phyloP scores from a whole-genome alignment of 1,140 invertebrate species.

The Laupala kohalensis region DNA sequence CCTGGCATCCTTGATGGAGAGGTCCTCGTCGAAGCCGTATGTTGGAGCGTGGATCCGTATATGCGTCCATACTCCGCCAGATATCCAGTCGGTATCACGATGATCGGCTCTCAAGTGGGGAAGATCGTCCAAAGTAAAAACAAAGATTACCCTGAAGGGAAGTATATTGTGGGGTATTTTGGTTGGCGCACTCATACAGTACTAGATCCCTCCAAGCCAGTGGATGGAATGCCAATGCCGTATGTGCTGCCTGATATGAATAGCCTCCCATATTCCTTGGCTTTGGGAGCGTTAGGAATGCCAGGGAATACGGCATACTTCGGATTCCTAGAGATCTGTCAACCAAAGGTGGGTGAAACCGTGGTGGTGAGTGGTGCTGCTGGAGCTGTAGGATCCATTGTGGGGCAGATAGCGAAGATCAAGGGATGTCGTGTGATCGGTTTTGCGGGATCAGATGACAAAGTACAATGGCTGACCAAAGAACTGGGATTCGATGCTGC shows the following conservation, averaged over 20 bases:
- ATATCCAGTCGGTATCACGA: neutral
- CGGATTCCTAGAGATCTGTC: conserved; percentile 51
- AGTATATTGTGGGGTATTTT: conserved; percentile 24
- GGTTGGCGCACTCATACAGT: conserved; percentile 22
- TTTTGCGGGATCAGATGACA: conserved; percentile 44
- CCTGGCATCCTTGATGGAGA: conserved; percentile 19
- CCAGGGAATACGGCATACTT: conserved; percentile 53
- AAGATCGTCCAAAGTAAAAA: conserved; percentile 25
- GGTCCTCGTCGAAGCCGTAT: too few species aligned
- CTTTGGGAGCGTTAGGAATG: conserved; percentile 30
- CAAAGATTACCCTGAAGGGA: conserved; percentile 24
- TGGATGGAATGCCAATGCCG: conserved; percentile 3
- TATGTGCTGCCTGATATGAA: conserved; percentile 24
- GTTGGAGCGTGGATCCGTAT: too few species aligned
- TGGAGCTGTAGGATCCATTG: conserved; percentile 45
- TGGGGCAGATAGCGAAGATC: conserved; percentile 47
- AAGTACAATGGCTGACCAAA: conserved; percentile 43
- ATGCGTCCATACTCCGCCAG: neutral
- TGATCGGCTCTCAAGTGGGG: neutral
- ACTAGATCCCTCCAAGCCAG: neutral
- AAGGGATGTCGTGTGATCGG: conserved; percentile 41
- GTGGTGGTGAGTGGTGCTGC: conserved; percentile 43
- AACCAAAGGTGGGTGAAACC: conserved; percentile 50
- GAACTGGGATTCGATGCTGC: conserved; percentile 44
- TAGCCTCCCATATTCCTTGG: conserved; percentile 24